Conservation (phyloP, 1,140 invertebrate species). For the Ips typographus region DNA sequence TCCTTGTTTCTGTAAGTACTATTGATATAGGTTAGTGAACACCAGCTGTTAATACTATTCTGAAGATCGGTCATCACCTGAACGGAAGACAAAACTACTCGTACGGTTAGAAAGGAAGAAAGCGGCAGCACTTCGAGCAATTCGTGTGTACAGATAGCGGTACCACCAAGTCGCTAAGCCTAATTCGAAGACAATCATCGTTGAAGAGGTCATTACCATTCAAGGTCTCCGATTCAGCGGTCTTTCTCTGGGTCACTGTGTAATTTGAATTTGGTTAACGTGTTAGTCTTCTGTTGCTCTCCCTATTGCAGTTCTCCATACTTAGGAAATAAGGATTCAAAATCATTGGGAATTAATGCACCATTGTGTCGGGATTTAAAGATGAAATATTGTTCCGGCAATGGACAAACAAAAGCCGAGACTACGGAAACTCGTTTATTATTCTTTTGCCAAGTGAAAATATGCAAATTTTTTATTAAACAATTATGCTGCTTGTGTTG, state of each 20-base stretch:
- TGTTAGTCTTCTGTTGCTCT: neutral
- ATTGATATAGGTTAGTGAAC: too few species aligned
- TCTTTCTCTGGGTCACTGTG: slow-evolving; percentile 19
- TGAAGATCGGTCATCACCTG: too few species aligned
- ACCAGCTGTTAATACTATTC: too few species aligned
- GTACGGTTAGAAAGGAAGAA: slow-evolving; percentile 2
- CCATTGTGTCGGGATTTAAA: neutral
- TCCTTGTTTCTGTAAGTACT: too few species aligned
- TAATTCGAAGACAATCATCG: slow-evolving; percentile 10
- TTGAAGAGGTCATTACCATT: slow-evolving; percentile 23
- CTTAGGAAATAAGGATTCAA: too few species aligned
- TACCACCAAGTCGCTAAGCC: slow-evolving; percentile 1
- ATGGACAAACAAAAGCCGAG: neutral
- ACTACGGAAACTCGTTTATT: neutral
- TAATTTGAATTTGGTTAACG: slow-evolving; percentile 14
- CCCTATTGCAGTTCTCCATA: neutral
- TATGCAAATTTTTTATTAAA: neutral
- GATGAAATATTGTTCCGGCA: neutral
- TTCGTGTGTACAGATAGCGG: slow-evolving; percentile 9
- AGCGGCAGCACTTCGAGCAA: neutral
- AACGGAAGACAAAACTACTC: too few species aligned
- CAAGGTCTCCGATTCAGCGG: slow-evolving; percentile 11
- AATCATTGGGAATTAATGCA: neutral
- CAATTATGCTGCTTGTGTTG: neutral
- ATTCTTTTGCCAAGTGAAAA: neutral